Evolutionary conservation across 2,797 vertebrate genomes (phyloP).

Genomic region (Varecia variegata): DNA sequence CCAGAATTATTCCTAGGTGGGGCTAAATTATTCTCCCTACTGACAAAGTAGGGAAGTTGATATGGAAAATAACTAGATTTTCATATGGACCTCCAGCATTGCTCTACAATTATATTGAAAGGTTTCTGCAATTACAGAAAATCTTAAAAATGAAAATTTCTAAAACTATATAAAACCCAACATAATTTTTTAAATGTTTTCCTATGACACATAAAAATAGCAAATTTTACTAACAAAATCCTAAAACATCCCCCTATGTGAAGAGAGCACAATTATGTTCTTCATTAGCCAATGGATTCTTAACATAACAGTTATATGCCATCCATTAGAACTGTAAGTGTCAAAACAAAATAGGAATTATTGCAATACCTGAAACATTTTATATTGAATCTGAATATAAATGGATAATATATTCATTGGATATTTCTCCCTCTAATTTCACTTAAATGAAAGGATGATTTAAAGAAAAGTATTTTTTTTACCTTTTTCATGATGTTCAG

Average conservation of each 20-base stretch:
- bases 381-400: conserved; percentile 68
- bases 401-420: conserved; percentile 21
- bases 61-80: conserved; percentile 11
- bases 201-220: conserved; percentile 20
- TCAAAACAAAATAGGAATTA: conserved; percentile 55
- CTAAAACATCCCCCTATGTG: conserved; percentile 22
- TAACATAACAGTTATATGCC: background rate
- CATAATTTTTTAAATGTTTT: conserved; percentile 58
- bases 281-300: conserved; percentile 33
- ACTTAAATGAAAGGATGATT: conserved; percentile 48
- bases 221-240: conserved; percentile 57
- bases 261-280: conserved; percentile 56
- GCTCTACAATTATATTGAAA: conserved; percentile 9
- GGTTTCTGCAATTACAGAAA: background rate
- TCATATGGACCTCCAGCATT: conserved; percentile 20
- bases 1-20: background rate
- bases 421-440: conserved; percentile 47
- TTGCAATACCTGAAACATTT: conserved; percentile 69
- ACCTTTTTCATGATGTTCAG: conserved; percentile 67
- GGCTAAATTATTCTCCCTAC: conserved; percentile 6
- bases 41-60: background rate
- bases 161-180: conserved; percentile 48
- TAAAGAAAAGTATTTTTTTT: conserved; percentile 58
- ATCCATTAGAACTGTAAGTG: conserved; percentile 56
- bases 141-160: conserved; percentile 13